Base-by-base conservation (phyloP, 2,888 invertebrate species). In the Gnatocerus cornutus region DNA sequence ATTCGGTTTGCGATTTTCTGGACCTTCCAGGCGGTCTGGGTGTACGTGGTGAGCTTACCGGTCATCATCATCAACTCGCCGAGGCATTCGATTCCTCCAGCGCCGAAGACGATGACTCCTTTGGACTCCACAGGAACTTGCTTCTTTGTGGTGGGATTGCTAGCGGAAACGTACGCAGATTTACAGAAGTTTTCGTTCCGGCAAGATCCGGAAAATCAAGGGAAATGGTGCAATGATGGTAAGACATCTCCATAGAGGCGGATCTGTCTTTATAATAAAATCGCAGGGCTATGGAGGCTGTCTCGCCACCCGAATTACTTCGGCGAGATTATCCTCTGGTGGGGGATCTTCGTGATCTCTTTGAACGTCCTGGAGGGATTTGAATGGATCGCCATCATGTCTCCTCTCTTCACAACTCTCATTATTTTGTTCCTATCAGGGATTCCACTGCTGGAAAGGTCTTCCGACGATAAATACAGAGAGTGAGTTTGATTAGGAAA, bases 221-320 rank as follows among this genome's bases (percentile, higher is more conserved):
- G 96, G 29, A 94, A 93, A 84, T 97, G 96, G 93, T 97, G 97
- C 84, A 95, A 96, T 81, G 94, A 94, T 79, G 96, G 93, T 92
- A 84, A 85, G 84, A 13, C 13, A 33, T 4, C 21, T 21, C n/a
- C n/a, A n/a, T n/a, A n/a, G n/a, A n/a, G n/a, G n/a, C n/a, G n/a
- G n/a, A n/a, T n/a, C n/a, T n/a, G n/a, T n/a, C n/a, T n/a, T n/a
- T n/a, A n/a, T n/a, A n/a, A n/a, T n/a, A 1, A n/a, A 1, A 0
- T 58, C 75, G 21, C 43, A 84, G 84, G 85, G 67, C 74, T 85
- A 55, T 97, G 97, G 97, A 89, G 93, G 39, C 84, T 95, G 45
- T 96, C 96, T 0, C 88, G 97, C 70, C 97, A 97, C 85, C 97
- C 97, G 0, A 97, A 97, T 84, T 97, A 97, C 83, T 97, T 97